These are phyloP conservation scores for Tipula confusa DNA, from an alignment of 2,888 invertebrate genomes.

Conservation along the genomic window DNA sequence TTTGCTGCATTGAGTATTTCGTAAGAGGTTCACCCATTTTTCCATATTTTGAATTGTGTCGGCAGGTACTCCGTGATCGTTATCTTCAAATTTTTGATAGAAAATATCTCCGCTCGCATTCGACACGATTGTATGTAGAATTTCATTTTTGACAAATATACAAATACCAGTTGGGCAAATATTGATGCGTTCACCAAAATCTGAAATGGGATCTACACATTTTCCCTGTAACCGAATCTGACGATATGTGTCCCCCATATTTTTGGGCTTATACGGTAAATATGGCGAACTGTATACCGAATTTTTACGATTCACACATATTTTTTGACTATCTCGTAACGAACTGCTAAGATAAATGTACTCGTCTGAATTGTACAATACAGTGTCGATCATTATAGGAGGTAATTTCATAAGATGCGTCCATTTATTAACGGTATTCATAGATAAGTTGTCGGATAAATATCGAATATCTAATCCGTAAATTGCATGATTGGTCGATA, in stretches of 20 bases:
- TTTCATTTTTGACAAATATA: neutral
- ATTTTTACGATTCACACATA: neutral
- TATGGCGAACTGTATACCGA: neutral
- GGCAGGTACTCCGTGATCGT: neutral
- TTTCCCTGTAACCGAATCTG: neutral
- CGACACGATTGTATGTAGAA: neutral
- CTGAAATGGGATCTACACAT: neutral
- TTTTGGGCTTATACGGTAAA: neutral
- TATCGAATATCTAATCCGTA: neutral
- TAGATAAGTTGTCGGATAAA: neutral
- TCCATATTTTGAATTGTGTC: neutral
- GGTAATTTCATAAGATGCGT: neutral
- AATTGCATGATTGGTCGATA: neutral
- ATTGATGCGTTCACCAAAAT: neutral
- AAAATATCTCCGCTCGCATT: neutral
- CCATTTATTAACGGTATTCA: neutral
- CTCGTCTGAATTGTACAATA: neutral
- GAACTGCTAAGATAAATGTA: neutral
- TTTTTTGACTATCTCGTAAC: neutral
- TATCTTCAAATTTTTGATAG: neutral
- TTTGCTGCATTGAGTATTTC: neutral
- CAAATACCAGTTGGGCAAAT: neutral
- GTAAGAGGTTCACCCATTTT: neutral
- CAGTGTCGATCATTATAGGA: neutral
- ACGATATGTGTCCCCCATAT: neutral